A percentile compares a stretch with the other conserved stretches of the same genome.
Conservation (phyloP, 30 jellyfish, hydroid and myxozoan species). For the Kudoa iwatai region DNA sequence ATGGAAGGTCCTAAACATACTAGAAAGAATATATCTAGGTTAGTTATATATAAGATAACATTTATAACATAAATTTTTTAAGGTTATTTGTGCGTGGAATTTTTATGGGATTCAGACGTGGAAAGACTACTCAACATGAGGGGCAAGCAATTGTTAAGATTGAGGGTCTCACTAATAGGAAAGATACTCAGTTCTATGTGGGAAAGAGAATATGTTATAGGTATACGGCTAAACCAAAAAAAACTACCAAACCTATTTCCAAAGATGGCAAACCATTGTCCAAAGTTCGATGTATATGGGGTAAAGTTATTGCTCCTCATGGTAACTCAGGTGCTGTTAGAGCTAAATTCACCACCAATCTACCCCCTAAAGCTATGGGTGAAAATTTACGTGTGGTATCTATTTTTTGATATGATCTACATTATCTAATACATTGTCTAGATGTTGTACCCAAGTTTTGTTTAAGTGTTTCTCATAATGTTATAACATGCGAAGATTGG, state of each 20-base stretch:
- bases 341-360: slow-evolving; percentile 41
- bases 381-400: slow-evolving; percentile 54
- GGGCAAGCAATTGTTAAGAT: slow-evolving; percentile 20
- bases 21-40: too few species aligned
- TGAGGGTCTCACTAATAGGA: slow-evolving; percentile 27
- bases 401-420: too few species aligned
- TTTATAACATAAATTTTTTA: too few species aligned
- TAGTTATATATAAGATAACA: too few species aligned
- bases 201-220: slow-evolving; percentile 60
- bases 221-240: slow-evolving; percentile 18
- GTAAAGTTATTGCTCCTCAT: slow-evolving; percentile 81
- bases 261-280: slow-evolving; percentile 23
- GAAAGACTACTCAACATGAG: slow-evolving; percentile 52
- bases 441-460: neutral
- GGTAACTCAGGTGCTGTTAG: slow-evolving; percentile 56
- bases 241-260: slow-evolving; percentile 13
- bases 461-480: too few species aligned
- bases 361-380: slow-evolving; percentile 82
- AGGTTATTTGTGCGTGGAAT: slow-evolving; percentile 45
- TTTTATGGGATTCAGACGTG: slow-evolving; percentile 51
- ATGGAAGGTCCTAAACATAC: too few species aligned
- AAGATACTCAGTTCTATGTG: slow-evolving; percentile 23
- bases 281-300: slow-evolving; percentile 50
- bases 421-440: neutral
- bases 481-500: too few species aligned